Percentiles rank a stretch among this genome's conserved stretches.
phyloP scores from a whole-genome alignment of 1,140 invertebrate species.

The Telenomus remus region DNA sequence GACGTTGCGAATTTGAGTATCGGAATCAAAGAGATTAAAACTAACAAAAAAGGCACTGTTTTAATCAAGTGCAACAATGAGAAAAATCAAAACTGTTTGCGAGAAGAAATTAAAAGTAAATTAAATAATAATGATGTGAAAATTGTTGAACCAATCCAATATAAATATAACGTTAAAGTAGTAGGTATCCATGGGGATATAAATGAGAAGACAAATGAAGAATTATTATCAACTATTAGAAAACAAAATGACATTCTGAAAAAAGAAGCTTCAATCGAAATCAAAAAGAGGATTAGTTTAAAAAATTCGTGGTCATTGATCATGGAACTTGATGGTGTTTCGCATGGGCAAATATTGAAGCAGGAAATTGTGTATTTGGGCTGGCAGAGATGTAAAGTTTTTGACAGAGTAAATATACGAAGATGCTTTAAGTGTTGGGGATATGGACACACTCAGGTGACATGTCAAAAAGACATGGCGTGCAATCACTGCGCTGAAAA shows the following conservation, averaged over 20 bases:
- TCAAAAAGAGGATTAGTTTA: constrained; percentile 12
- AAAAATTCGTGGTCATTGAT: constrained; percentile 27
- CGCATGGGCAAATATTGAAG: constrained; percentile 14
- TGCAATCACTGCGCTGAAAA: constrained; percentile 30
- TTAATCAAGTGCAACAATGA: constrained; percentile 4
- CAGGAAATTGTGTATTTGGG: constrained; percentile 13
- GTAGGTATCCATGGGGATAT: constrained; percentile 15
- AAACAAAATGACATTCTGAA: constrained; percentile 22
- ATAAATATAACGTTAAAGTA: constrained; percentile 17
- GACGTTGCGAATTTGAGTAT: constrained; percentile 1
- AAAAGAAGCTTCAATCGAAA: constrained; percentile 5
- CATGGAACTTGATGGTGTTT: constrained; percentile 4
- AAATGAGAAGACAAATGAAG: constrained; percentile 5
- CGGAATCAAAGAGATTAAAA: constrained; percentile 1
- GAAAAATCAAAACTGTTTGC: constrained; percentile 2
- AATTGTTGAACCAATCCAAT: neutral
- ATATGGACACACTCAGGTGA: constrained; percentile 13
- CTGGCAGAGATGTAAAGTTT: constrained; percentile 31
- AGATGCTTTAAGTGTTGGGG: constrained; percentile 36
- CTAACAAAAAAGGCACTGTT: constrained; percentile 1
- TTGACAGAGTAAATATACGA: constrained; percentile 21
- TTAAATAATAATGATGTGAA: neutral
- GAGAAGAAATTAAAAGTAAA: constrained; percentile 6
- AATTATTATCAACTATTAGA: constrained; percentile 7
- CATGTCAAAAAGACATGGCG: constrained; percentile 16